Evolutionary conservation across 2,113 vertebrate species (phyloP).

Genomic region (Pantherophis guttatus): DNA sequence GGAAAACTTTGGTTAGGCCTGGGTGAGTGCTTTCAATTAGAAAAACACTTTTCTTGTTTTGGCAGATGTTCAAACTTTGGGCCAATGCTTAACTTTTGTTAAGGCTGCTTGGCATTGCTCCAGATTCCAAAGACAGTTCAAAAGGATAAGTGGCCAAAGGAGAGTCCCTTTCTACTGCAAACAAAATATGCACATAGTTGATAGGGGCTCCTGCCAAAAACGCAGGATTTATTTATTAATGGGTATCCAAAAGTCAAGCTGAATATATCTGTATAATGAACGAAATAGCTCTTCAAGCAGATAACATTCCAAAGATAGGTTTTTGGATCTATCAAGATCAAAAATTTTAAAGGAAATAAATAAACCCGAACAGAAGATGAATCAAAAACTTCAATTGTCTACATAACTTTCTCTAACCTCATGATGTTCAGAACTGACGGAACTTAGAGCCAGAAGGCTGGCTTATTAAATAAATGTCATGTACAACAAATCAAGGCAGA

Average conservation of each 20-base stretch:
- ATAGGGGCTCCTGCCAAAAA: fast-evolving
- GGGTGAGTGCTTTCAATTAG: slow-evolving; percentile 18
- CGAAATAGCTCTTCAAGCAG: not conserved
- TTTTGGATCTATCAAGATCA: not conserved
- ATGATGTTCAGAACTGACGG: not conserved
- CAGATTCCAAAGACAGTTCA: not conserved
- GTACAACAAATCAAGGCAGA: not conserved
- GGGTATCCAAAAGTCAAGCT: not conserved
- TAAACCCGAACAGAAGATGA: not conserved
- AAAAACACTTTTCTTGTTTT: slow-evolving; percentile 10
- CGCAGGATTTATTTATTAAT: not conserved
- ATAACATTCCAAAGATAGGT: not conserved
- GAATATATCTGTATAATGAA: not conserved
- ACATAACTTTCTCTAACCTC: not conserved
- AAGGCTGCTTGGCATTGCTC: not conserved
- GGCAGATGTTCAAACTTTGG: slow-evolving; percentile 18
- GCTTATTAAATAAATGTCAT: not conserved
- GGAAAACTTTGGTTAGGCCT: slow-evolving; percentile 41
- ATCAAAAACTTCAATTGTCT: not conserved
- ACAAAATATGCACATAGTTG: not conserved
- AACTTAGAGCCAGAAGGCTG: not conserved
- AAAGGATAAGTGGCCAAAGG: not conserved
- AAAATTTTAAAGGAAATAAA: not conserved
- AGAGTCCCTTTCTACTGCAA: not conserved
- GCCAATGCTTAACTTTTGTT: not conserved